A percentile compares a stretch with the other conserved stretches of the same genome.
Evolutionary conservation across 2,797 vertebrate genomes (phyloP).

Genomic region (Pogonophryne albipinna): DNA sequence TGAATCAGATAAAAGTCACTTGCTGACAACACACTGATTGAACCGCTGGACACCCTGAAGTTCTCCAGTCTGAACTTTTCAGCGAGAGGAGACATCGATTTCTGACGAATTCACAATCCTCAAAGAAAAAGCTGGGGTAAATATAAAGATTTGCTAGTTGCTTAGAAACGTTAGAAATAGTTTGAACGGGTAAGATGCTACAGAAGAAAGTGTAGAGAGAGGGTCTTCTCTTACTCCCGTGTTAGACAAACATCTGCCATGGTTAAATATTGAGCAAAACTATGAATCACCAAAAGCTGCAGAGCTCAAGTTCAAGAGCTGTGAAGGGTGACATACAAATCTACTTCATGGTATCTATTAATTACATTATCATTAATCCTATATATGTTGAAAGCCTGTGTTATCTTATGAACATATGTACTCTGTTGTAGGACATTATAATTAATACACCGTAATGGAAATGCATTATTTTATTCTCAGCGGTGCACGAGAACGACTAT

Average conservation of each 20-base stretch:
- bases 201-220: conserved; percentile 24
- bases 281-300: conserved; percentile 27
- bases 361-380: too few relatives aligned
- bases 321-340: not conserved
- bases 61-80: conserved; percentile 36
- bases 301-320: conserved; percentile 18
- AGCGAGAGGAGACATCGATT: conserved; percentile 47
- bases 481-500: too few relatives aligned
- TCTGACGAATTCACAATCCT: conserved; percentile 37
- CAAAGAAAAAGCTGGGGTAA: conserved; percentile 21
- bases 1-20: conserved; percentile 79
- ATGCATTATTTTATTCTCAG: too few relatives aligned
- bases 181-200: conserved; percentile 28
- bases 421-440: too few relatives aligned
- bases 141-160: conserved; percentile 37
- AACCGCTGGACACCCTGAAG: conserved; percentile 61
- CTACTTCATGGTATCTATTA: too few relatives aligned
- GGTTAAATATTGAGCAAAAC: conserved; percentile 27
- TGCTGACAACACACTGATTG: conserved; percentile 73
- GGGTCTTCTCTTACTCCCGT: not conserved
- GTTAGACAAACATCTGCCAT: conserved; percentile 39
- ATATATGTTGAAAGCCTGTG: too few relatives aligned
- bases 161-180: conserved; percentile 37
- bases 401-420: too few relatives aligned
- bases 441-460: too few relatives aligned